phyloP scores from a whole-genome alignment of 2,888 invertebrate genomes.

The Drosophila hamatofila region DNA sequence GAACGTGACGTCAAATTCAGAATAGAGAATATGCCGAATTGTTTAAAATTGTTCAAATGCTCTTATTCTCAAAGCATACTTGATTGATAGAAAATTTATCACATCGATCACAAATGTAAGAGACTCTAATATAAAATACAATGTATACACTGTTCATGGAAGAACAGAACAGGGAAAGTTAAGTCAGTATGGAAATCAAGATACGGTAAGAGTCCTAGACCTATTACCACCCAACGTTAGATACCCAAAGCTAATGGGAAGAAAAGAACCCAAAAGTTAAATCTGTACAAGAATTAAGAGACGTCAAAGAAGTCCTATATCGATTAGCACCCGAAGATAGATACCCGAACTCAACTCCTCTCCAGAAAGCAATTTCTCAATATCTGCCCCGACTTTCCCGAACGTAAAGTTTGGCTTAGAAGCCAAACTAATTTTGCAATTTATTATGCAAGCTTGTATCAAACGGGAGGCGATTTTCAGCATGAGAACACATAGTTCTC shows the following conservation, averaged over 20 bases:
- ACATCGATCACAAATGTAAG: no score
- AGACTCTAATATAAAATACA: no score
- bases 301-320: no score
- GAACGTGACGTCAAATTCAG: neutral
- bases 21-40: no score
- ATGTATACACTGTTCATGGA: no score
- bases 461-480: neutral
- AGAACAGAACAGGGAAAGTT: no score
- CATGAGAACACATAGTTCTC: conserved; percentile 18
- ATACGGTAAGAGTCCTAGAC: neutral
- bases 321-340: neutral
- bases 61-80: neutral
- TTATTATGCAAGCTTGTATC: neutral
- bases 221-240: neutral
- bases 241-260: neutral
- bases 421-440: neutral
- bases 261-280: no score
- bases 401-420: no score
- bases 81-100: no score
- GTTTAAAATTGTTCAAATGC: no score
- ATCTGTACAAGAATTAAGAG: no score
- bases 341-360: neutral
- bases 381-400: neutral
- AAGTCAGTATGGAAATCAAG: no score
- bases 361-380: neutral